Evolutionary conservation across 2,113 vertebrate genomes (phyloP).

Genomic region (Bostrychus sinensis): DNA sequence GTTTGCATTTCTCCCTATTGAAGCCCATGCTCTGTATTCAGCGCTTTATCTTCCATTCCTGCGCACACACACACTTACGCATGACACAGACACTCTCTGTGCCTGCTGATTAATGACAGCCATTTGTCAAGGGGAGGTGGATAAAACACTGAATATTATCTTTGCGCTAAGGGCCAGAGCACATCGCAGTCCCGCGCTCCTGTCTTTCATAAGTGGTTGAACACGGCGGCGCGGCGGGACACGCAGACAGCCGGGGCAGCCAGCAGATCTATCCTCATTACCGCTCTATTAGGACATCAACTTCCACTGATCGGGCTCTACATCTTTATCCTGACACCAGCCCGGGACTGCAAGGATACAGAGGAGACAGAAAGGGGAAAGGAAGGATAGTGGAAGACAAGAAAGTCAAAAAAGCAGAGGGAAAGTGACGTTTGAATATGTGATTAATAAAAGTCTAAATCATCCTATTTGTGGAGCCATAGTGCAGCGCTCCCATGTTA

Average conservation of each 20-base stretch:
- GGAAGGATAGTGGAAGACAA: conserved; percentile 12
- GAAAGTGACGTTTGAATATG: conserved; percentile 62
- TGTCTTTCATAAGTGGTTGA: conserved; percentile 78
- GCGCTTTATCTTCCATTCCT: conserved; percentile 23
- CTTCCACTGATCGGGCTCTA: conserved; percentile 75
- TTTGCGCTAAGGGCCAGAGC: conserved; percentile 71
- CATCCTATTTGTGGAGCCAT: conserved; percentile 62
- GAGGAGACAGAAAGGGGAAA: conserved; percentile 9
- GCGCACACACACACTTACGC: conserved; percentile 3
- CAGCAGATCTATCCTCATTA: conserved; percentile 79
- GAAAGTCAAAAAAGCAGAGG: conserved; percentile 23
- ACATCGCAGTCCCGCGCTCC: conserved; percentile 54
- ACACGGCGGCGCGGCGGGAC: conserved; percentile 56
- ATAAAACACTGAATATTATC: conserved; percentile 81
- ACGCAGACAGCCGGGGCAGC: conserved; percentile 55
- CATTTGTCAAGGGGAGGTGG: conserved; percentile 78
- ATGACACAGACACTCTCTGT: conserved; percentile 17
- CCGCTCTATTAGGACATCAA: conserved; percentile 75
- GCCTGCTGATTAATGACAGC: conserved; percentile 74
- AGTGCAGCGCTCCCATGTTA: conserved; percentile 47
- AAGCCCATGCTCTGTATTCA: conserved; percentile 41
- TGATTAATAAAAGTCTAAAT: conserved; percentile 68
- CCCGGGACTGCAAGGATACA: conserved; percentile 47
- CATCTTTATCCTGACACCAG: conserved; percentile 65
- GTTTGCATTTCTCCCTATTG: conserved; percentile 47